Conservation (phyloP, 2,113 vertebrate species). For the Ctenomys sociabilis region DNA sequence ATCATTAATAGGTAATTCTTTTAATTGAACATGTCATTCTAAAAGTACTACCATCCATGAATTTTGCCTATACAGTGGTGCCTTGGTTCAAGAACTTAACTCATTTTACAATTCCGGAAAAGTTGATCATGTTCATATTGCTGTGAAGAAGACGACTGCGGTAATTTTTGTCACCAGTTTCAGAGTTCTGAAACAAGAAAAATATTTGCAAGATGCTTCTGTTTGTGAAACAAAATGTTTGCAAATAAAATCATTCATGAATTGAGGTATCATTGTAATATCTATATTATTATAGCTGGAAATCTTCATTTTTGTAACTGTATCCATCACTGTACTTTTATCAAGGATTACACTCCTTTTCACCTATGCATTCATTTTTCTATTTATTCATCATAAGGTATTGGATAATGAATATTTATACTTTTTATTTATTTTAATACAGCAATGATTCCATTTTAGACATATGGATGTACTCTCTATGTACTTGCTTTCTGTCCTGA, state of each 20-base stretch:
- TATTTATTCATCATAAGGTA: not conserved
- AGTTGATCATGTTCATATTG: not conserved
- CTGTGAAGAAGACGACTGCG: not conserved
- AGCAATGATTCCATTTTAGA: not conserved
- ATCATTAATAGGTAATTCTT: not conserved
- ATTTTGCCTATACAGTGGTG: not conserved
- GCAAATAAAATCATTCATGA: not conserved
- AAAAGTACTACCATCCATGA: not conserved
- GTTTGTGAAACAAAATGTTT: not conserved
- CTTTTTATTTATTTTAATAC: not conserved
- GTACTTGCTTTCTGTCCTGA: not conserved
- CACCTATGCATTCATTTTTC: not conserved
- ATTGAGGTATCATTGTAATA: not conserved
- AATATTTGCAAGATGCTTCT: not conserved
- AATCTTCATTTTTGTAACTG: conserved; percentile 7
- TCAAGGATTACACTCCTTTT: not conserved
- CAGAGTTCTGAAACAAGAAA: not conserved
- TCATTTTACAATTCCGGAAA: not conserved
- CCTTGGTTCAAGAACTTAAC: not conserved
- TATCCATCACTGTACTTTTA: not conserved
- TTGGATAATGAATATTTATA: not conserved
- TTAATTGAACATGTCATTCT: not conserved
- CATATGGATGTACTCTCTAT: not conserved
- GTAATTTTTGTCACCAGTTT: not conserved
- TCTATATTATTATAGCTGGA: not conserved